Conservation (phyloP, 2,797 vertebrate species). For the Rhodeus uyekii region DNA sequence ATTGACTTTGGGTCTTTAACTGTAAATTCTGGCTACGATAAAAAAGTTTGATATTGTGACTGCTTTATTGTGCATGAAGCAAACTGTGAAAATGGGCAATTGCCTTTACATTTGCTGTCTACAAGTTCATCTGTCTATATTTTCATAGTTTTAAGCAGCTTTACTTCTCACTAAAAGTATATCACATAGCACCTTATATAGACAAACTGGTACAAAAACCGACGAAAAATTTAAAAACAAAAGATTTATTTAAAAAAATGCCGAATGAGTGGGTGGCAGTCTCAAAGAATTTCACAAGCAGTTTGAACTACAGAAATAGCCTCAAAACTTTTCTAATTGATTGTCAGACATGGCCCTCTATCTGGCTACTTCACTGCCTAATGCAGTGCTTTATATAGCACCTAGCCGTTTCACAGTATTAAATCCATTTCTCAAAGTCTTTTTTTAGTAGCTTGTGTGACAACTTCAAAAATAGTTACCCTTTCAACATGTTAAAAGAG, state of each 20-base stretch:
- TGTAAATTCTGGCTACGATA: too few relatives aligned
- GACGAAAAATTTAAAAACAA: neutral
- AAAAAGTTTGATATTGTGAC: too few relatives aligned
- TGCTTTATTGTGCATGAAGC: neutral
- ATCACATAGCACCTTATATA: neutral
- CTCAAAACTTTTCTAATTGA: conserved; percentile 14
- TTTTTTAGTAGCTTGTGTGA: conserved; percentile 32
- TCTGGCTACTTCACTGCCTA: conserved; percentile 36
- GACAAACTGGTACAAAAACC: neutral
- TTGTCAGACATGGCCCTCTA: conserved; percentile 19
- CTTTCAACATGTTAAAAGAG: neutral
- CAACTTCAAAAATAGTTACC: conserved; percentile 41
- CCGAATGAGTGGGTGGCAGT: neutral
- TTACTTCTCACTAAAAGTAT: neutral
- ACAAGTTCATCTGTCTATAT: neutral
- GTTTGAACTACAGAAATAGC: neutral
- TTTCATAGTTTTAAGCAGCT: neutral
- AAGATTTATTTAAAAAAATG: neutral
- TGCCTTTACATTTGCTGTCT: neutral
- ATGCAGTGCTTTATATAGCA: conserved; percentile 38
- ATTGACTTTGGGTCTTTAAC: too few relatives aligned
- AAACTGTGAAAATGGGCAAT: neutral
- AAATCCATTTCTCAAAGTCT: conserved; percentile 32
- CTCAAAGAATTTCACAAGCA: conserved; percentile 2
- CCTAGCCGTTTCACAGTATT: conserved; percentile 18